phyloP scores from a whole-genome alignment of 2,113 vertebrate genomes.

The Pachyramphus minor region DNA sequence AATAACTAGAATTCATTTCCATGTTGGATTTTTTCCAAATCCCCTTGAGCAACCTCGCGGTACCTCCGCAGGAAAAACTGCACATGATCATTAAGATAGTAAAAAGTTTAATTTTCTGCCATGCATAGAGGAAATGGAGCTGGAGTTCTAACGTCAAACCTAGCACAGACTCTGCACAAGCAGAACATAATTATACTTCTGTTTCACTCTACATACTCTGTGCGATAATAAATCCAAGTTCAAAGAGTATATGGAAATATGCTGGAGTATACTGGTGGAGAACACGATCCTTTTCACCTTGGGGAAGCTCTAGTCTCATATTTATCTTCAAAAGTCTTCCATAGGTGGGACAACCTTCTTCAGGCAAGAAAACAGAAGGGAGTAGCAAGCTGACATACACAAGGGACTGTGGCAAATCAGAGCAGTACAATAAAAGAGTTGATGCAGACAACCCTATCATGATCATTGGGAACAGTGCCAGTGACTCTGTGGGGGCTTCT shows the following conservation, averaged over 20 bases:
- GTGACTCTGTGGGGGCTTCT: not conserved
- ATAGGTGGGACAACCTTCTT: not conserved
- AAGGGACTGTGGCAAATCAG: not conserved
- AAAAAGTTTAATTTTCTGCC: not conserved
- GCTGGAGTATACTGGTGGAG: not conserved
- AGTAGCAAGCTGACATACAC: not conserved
- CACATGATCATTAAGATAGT: not conserved
- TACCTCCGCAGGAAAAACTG: not conserved
- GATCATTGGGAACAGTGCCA: not conserved
- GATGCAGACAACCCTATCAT: not conserved
- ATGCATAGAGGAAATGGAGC: not conserved
- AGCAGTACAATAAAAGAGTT: not conserved
- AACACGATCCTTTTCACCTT: not conserved
- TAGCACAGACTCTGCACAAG: not conserved
- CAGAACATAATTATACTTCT: not conserved
- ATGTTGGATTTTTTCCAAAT: not conserved
- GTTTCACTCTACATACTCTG: not conserved
- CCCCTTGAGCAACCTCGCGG: accelerated
- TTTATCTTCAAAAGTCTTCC: not conserved
- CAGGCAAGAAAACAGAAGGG: not conserved
- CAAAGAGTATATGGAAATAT: not conserved
- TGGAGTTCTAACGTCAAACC: not conserved
- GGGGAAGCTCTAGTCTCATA: not conserved
- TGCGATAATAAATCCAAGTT: not conserved
- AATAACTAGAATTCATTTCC: not conserved